A percentile compares a stretch with the other conserved stretches of the same genome.
These are phyloP conservation scores for Trimorus sp. DNA, from an alignment of 2,888 invertebrate species.

Conservation along the genomic window DNA sequence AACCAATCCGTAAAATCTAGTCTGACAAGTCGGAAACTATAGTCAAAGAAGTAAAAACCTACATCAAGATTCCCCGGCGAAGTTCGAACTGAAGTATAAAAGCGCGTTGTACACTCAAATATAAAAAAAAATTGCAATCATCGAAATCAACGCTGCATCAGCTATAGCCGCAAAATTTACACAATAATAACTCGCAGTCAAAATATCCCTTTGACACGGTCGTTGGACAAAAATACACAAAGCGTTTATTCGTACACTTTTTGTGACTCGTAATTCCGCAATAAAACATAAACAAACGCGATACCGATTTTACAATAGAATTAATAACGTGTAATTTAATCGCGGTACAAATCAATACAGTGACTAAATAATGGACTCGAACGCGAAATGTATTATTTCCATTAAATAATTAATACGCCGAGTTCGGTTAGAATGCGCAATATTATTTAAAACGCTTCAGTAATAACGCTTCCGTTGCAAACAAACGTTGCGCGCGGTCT, in stretches of 20 bases:
- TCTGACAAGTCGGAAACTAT: too few species aligned
- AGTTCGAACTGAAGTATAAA: not conserved
- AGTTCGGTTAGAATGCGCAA: slow-evolving; percentile 1
- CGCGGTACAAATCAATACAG: slow-evolving; percentile 20
- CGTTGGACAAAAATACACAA: slow-evolving; percentile 31
- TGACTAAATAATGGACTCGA: slow-evolving; percentile 22
- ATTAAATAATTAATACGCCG: slow-evolving; percentile 19
- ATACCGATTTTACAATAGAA: slow-evolving; percentile 38
- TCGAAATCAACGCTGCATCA: slow-evolving; percentile 16
- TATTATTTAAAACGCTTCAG: slow-evolving; percentile 22
- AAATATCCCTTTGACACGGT: slow-evolving; percentile 18
- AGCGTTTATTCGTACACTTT: slow-evolving; percentile 26
- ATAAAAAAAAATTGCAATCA: not conserved
- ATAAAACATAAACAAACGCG: slow-evolving; percentile 25
- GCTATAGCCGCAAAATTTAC: slow-evolving; percentile 10
- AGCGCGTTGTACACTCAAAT: not conserved
- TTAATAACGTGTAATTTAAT: slow-evolving; percentile 36
- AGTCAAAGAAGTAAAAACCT: not conserved
- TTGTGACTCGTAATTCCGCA: slow-evolving; percentile 22
- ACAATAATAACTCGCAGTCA: slow-evolving; percentile 6
- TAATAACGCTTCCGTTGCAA: slow-evolving; percentile 16
- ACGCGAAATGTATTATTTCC: slow-evolving; percentile 36
- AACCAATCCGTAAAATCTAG: too few species aligned
- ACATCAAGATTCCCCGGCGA: not conserved
- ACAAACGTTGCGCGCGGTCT: slow-evolving; percentile 12